Conservation (phyloP, 2,797 vertebrate genomes). For the Meriones psammophilus region DNA sequence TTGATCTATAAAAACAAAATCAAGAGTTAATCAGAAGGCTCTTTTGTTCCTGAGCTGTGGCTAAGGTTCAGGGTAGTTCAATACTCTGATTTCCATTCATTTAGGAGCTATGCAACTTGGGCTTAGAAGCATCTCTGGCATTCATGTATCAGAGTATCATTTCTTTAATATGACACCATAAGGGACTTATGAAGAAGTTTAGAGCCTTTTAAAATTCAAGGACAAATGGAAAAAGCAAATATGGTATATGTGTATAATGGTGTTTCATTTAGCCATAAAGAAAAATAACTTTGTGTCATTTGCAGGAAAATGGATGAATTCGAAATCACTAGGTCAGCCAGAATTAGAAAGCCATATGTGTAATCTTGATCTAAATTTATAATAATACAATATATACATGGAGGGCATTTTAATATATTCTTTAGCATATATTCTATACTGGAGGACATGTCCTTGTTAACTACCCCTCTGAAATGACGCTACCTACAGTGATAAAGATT, state of each 20-base stretch:
- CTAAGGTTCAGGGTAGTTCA: not conserved
- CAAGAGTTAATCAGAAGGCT: not conserved
- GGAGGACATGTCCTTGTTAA: not conserved
- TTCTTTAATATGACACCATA: not conserved
- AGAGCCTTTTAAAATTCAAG: not conserved
- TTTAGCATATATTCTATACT: not conserved
- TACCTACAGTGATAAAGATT: not conserved
- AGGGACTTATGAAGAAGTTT: constrained; percentile 16
- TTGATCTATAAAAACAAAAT: constrained; percentile 23
- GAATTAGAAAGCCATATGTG: not conserved
- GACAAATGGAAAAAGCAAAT: not conserved
- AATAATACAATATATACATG: not conserved
- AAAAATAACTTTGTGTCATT: not conserved
- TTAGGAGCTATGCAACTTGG: not conserved
- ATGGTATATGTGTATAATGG: not conserved
- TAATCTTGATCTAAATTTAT: not conserved
- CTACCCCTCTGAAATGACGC: not conserved
- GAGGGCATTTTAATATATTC: not conserved
- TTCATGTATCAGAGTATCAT: not conserved
- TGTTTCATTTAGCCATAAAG: not conserved
- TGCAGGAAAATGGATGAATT: not conserved
- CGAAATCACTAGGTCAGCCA: not conserved
- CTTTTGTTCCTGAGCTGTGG: constrained; percentile 11
- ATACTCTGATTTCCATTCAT: not conserved
- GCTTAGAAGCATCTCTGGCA: not conserved